Conservation (phyloP, 2,888 invertebrate genomes). For the Diabrotica balteata region DNA sequence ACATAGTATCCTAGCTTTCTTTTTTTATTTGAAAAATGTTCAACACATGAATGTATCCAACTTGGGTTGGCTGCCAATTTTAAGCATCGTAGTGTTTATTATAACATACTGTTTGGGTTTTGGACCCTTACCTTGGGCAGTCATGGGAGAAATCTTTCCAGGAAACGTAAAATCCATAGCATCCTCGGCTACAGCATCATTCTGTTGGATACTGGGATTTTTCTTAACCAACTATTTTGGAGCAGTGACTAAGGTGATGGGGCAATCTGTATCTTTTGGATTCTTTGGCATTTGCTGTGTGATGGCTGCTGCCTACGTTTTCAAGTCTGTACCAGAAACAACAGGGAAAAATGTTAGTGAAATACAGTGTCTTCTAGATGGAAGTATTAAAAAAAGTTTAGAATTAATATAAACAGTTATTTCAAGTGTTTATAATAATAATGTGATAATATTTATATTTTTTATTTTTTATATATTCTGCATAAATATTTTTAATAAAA, state of each 20-base stretch:
- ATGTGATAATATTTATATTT: too few species aligned
- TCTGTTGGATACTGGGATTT: constrained; percentile 80
- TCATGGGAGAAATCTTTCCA: constrained; percentile 87
- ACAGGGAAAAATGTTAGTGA: constrained; percentile 87
- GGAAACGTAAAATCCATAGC: constrained; percentile 79
- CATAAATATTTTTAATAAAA: too few species aligned
- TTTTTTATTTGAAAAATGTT: constrained; percentile 65
- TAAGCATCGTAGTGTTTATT: constrained; percentile 75
- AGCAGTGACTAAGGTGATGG: constrained; percentile 65
- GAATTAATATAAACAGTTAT: too few species aligned
- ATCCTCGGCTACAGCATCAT: constrained; percentile 77
- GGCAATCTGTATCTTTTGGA: constrained; percentile 75
- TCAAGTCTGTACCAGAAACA: constrained; percentile 83
- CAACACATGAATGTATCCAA: constrained; percentile 61
- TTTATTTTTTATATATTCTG: too few species aligned
- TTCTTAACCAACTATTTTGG: constrained; percentile 77
- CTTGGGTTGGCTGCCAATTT: constrained; percentile 75
- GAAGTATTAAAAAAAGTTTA: constrained; percentile 12
- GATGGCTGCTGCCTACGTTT: constrained; percentile 73
- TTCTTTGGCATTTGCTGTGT: constrained; percentile 71
- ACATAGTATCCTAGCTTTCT: constrained; percentile 63
- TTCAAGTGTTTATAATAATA: too few species aligned
- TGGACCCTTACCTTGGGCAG: constrained; percentile 84
- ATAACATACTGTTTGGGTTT: constrained; percentile 78
- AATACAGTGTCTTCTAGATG: constrained; percentile 75